phyloP scores from a whole-genome alignment of 2,797 vertebrate species.

The Danio aesculapii region DNA sequence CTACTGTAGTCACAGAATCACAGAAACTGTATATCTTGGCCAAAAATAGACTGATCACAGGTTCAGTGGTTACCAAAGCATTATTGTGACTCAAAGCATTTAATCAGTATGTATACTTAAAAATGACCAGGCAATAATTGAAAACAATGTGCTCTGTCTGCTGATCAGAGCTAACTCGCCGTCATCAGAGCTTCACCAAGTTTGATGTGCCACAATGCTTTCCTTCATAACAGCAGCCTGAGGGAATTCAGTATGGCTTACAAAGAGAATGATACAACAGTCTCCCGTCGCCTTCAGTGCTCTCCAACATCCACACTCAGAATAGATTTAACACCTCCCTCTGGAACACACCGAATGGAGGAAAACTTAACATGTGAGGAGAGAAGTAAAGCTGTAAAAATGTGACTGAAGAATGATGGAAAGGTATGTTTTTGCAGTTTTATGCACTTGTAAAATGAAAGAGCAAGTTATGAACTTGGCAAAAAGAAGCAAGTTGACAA shows the following conservation, averaged over 20 bases:
- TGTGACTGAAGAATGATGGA: constrained; percentile 27
- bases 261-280: constrained; percentile 40
- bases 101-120: not conserved
- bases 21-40: not conserved
- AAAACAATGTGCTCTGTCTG: constrained; percentile 13
- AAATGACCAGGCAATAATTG: not conserved
- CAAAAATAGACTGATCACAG: not conserved
- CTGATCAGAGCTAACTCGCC: constrained; percentile 60
- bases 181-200: constrained; percentile 63
- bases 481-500: not conserved
- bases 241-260: constrained; percentile 61
- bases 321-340: constrained; percentile 42
- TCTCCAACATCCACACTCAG: constrained; percentile 28
- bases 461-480: constrained; percentile 14
- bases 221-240: constrained; percentile 72
- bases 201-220: constrained; percentile 70
- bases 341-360: constrained; percentile 31
- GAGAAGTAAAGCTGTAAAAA: constrained; percentile 35
- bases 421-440: constrained; percentile 10
- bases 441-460: constrained; percentile 34
- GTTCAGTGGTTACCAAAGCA: not conserved
- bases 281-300: constrained; percentile 14
- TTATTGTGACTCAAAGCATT: not conserved
- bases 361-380: constrained; percentile 21
- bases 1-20: not conserved